Percentiles rank a stretch among this genome's conserved stretches.
These are phyloP conservation scores for Marisa cornuarietis DNA, from an alignment of 1,140 invertebrate species.

Conservation along the genomic window DNA sequence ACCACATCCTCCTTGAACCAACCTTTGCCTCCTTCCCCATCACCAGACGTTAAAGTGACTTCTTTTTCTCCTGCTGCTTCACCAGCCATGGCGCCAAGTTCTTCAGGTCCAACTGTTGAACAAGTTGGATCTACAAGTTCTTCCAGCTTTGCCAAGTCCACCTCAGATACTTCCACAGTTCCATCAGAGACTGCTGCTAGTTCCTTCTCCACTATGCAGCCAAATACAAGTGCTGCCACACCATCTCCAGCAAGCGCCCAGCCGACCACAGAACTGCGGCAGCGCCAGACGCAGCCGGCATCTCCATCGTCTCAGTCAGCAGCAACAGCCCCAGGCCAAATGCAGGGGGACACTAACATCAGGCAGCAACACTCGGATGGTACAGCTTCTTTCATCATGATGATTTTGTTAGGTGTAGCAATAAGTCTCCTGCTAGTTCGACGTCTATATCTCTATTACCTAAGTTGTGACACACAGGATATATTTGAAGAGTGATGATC, in stretches of 20 bases:
- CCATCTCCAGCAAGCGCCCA: not conserved
- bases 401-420: slow-evolving; percentile 13
- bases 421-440: slow-evolving; percentile 13
- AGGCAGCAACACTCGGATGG: slow-evolving; percentile 1
- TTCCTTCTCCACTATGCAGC: not conserved
- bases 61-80: not conserved
- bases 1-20: not conserved
- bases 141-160: not conserved
- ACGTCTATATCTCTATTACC: slow-evolving; percentile 11
- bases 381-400: slow-evolving; percentile 5
- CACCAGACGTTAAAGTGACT: not conserved
- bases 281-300: not conserved
- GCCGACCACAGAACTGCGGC: not conserved
- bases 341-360: not conserved
- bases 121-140: not conserved
- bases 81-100: not conserved
- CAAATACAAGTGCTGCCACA: not conserved
- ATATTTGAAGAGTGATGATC: not conserved
- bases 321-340: not conserved
- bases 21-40: not conserved
- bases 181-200: not conserved
- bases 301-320: not conserved
- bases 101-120: not conserved
- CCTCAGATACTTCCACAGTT: not conserved
- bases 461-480: not conserved